Base-by-base conservation (phyloP, 1,140 invertebrate genomes). In the Wasmannia auropunctata region DNA sequence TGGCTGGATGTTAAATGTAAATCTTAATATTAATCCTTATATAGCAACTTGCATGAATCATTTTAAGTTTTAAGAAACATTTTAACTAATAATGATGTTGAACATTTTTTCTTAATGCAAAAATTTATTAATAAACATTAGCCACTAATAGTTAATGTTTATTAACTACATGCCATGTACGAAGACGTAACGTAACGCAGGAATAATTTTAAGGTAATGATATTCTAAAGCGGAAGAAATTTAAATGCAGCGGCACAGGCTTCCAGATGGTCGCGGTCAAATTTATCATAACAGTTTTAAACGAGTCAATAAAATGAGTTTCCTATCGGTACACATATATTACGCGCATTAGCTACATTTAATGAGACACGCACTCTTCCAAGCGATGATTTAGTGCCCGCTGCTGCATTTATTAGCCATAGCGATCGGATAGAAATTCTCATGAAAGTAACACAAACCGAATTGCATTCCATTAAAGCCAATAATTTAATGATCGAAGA, bases 241-340 rank as follows among this genome's bases (percentile, higher is more conserved):
- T 72, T 31, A 62, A 76, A n/a, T 43, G 74, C 74, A 43, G 11
- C 5, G 11, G 70, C 8, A 14, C n/a, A 37, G 5, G 7, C 49
- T 56, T 74, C 46, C 46, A 54, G 28, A 74, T 62, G 34, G 31
- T 75, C 34, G 31, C 31, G n/a, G 70, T 58, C 28, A 60, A 76
- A 76, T 76, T 76, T 40, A 34, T 60, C 74, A 60, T 28, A 60
- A 28, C 25, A 76, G 19, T 76, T 62, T 76, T 60, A 60, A 76
- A 60, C 14, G 22, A 37, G 72, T 58, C 54, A 19, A 40, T 60
- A 76, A 60, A 62, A 62, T 76, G 22, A 76, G 11, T 22, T 76
- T 76, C 14, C 22, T 60, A 76, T 58, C 22, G 51, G 22, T 60
- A 76, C 22, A 76, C 22, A 31, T 40, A 37, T 60, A 75, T 75